These are phyloP conservation scores for Pecten maximus DNA, from an alignment of 2,888 invertebrate genomes.

Conservation along the genomic window DNA sequence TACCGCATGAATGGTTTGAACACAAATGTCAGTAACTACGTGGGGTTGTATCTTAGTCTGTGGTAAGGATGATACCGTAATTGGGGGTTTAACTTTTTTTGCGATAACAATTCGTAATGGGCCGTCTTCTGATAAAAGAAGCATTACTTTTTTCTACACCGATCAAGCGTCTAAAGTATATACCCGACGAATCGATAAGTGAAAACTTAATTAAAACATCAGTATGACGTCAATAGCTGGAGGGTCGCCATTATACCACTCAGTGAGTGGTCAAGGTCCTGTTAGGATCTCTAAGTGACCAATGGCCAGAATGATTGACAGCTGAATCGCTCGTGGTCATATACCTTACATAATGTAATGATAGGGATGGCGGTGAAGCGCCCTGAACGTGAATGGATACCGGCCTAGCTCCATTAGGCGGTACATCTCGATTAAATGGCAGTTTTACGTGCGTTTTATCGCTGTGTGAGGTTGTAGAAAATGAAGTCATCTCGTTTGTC, in stretches of 20 bases:
- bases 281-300: not conserved
- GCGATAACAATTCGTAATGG: not conserved
- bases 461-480: not conserved
- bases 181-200: not conserved
- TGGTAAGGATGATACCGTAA: not conserved
- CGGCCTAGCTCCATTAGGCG: not conserved
- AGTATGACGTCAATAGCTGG: not conserved
- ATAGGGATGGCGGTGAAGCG: not conserved
- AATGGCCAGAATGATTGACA: not conserved
- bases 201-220: not conserved
- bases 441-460: not conserved
- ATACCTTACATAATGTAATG: conserved; percentile 6
- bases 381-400: not conserved
- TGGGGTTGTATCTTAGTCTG: no score
- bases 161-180: not conserved
- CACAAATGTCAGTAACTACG: not conserved
- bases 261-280: not conserved
- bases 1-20: not conserved
- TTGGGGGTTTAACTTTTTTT: not conserved
- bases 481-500: not conserved
- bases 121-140: not conserved
- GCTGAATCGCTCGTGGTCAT: conserved; percentile 17
- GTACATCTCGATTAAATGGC: not conserved
- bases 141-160: not conserved
- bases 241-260: not conserved